Conservation (phyloP, 2,797 vertebrate genomes). For the Limnodromus scolopaceus region DNA sequence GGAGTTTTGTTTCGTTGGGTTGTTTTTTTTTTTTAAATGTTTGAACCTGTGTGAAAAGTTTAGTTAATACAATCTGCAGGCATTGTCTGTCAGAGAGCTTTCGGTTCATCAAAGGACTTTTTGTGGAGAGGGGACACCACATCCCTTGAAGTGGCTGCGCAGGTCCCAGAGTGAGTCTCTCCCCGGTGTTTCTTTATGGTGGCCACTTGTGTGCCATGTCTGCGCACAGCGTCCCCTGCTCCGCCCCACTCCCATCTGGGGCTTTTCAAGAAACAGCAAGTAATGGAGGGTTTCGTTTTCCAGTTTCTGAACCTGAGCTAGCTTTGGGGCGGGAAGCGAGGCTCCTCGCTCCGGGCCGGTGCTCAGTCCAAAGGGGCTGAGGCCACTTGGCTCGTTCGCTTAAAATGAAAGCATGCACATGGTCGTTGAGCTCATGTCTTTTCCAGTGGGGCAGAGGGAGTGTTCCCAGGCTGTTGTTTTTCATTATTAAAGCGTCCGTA, state of each 20-base stretch:
- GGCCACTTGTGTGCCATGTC: neutral
- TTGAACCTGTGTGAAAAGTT: slow-evolving; percentile 66
- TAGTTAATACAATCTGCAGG: slow-evolving; percentile 61
- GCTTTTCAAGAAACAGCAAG: neutral
- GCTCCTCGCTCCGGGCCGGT: neutral
- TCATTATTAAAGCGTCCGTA: neutral
- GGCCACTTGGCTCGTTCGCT: neutral
- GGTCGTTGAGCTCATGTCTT: neutral
- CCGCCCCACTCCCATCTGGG: neutral
- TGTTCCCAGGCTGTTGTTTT: neutral
- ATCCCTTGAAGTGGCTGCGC: slow-evolving; percentile 24
- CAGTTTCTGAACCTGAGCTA: neutral
- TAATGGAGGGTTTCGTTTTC: neutral
- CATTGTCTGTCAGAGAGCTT: slow-evolving; percentile 65
- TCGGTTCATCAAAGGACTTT: slow-evolving; percentile 68
- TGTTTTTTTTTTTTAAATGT: neutral
- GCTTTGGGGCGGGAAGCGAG: neutral
- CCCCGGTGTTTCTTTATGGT: neutral
- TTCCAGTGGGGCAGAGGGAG: neutral
- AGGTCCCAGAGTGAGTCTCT: slow-evolving; percentile 17
- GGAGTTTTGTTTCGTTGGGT: neutral
- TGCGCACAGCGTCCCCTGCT: neutral
- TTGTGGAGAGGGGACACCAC: slow-evolving; percentile 21
- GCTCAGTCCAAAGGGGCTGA: neutral
- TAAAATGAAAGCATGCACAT: neutral